Evolutionary conservation across 2,797 vertebrate genomes (phyloP).

Genomic region (Holocentrus rufus): DNA sequence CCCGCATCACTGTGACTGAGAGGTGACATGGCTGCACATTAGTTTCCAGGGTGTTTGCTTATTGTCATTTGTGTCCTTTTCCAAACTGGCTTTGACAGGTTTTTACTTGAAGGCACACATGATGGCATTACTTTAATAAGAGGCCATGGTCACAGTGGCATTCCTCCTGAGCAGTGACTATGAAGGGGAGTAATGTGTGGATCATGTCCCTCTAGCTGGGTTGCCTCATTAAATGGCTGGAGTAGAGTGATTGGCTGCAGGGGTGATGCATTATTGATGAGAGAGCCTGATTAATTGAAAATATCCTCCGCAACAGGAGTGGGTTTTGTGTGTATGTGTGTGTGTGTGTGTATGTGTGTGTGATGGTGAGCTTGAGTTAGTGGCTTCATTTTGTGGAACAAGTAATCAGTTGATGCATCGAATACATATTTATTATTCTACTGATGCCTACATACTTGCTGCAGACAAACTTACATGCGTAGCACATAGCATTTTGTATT

Average conservation of each 20-base stretch:
- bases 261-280: constrained; percentile 84
- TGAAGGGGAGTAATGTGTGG: constrained; percentile 71
- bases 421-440: constrained; percentile 36
- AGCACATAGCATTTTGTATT: constrained; percentile 33
- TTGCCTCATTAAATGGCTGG: constrained; percentile 81
- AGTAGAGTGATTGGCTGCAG: constrained; percentile 81
- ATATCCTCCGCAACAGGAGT: constrained; percentile 69
- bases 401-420: constrained; percentile 66
- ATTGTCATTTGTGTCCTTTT: constrained; percentile 67
- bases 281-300: constrained; percentile 82
- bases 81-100: constrained; percentile 67
- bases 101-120: constrained; percentile 62
- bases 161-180: constrained; percentile 67
- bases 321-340: constrained; percentile 29
- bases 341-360: constrained; percentile 4
- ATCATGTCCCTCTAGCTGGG: constrained; percentile 68
- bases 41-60: constrained; percentile 61
- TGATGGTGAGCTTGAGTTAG: constrained; percentile 42
- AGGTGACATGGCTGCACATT: constrained; percentile 14
- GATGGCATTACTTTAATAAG: constrained; percentile 71
- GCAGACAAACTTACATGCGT: constrained; percentile 41
- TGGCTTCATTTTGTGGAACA: constrained; percentile 65
- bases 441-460: constrained; percentile 47
- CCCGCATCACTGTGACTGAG: constrained; percentile 5
- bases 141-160: constrained; percentile 57